phyloP scores from a whole-genome alignment of 92 coral and sea anemone genomes.

The Heliopora coerulea region DNA sequence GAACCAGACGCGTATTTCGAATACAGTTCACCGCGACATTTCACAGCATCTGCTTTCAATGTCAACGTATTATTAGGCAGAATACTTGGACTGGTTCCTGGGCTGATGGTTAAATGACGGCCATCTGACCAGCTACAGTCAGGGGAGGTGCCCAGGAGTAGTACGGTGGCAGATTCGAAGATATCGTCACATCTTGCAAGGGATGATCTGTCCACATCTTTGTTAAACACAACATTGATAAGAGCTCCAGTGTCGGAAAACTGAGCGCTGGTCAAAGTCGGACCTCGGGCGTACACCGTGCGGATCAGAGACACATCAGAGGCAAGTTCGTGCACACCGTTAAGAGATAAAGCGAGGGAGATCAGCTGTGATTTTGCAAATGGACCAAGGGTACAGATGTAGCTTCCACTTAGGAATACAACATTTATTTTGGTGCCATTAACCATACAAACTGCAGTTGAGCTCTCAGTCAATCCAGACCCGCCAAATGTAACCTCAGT shows the following conservation, averaged over 20 bases:
- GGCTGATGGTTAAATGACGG: constrained; percentile 32
- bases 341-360: constrained; percentile 7
- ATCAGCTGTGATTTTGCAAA: background rate
- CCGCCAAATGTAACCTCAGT: background rate
- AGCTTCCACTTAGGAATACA: background rate
- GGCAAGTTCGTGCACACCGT: constrained; percentile 19
- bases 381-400: constrained; percentile 3
- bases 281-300: constrained; percentile 34
- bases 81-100: constrained; percentile 40
- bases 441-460: constrained; percentile 19
- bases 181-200: constrained; percentile 40
- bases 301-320: background rate
- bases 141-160: constrained; percentile 30
- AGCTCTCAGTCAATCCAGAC: background rate
- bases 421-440: background rate
- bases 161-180: constrained; percentile 13
- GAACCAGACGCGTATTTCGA: constrained; percentile 19
- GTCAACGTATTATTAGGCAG: constrained; percentile 10
- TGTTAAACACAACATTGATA: constrained; percentile 34
- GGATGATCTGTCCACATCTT: constrained; percentile 23
- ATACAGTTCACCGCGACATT: constrained; percentile 27
- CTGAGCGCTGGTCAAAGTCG: constrained; percentile 26
- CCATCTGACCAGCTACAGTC: constrained; percentile 42
- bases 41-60: constrained; percentile 22
- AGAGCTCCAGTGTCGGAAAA: constrained; percentile 43